Conservation (phyloP, 1,140 invertebrate species). For the Acromyrmex echinatior region DNA sequence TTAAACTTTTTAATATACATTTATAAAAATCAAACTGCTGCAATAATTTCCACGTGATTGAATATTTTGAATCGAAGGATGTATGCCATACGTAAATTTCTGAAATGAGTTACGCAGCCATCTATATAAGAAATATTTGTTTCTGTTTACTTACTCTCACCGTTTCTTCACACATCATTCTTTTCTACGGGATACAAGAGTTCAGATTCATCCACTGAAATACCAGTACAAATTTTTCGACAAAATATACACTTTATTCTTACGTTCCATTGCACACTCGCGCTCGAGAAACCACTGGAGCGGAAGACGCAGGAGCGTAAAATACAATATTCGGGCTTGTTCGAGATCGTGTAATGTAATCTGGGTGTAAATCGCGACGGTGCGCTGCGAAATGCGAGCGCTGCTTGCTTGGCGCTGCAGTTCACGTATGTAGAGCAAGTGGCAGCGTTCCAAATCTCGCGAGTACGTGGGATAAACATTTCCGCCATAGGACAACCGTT, state of each 20-base stretch:
- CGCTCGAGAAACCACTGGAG: constrained; percentile 31
- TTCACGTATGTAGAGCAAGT: constrained; percentile 84
- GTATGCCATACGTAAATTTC: background rate
- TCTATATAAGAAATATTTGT: background rate
- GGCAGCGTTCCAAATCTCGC: constrained; percentile 84
- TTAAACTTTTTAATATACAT: background rate
- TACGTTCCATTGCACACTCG: constrained; percentile 25
- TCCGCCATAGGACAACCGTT: constrained; percentile 76
- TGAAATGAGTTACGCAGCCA: background rate
- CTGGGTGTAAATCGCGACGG: constrained; percentile 80
- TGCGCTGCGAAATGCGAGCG: constrained; percentile 78
- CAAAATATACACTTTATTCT: constrained; percentile 30
- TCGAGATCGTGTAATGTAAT: constrained; percentile 82
- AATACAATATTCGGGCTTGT: constrained; percentile 79
- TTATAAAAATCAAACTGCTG: constrained; percentile 15
- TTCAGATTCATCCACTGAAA: constrained; percentile 16
- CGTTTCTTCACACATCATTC: background rate
- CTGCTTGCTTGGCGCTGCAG: constrained; percentile 77
- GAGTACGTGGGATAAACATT: constrained; percentile 81
- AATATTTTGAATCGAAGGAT: background rate
- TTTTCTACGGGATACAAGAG: background rate
- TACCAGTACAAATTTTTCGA: constrained; percentile 19
- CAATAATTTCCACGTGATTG: background rate
- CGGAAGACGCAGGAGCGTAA: constrained; percentile 21
- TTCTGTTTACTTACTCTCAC: constrained; percentile 15